A percentile compares a stretch with the other conserved stretches of the same genome.
These are phyloP conservation scores for Aphidius gifuensis DNA, from an alignment of 1,140 invertebrate genomes.

Conservation along the genomic window DNA sequence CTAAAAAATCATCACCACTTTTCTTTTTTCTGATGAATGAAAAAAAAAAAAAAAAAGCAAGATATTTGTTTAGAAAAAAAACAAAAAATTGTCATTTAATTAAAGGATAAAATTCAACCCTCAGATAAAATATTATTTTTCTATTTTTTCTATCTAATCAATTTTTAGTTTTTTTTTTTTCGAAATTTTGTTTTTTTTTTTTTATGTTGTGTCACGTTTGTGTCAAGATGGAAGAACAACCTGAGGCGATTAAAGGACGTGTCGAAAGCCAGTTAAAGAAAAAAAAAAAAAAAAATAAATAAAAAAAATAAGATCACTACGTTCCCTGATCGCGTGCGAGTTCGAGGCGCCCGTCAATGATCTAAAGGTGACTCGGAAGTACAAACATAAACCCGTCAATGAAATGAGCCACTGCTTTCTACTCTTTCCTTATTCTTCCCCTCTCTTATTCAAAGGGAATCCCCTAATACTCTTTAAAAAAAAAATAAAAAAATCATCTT, in stretches of 20 bases:
- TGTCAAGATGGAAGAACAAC: neutral
- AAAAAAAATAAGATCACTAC: neutral
- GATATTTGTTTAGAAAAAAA: too few species aligned
- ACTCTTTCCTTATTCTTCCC: too few species aligned
- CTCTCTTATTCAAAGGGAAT: too few species aligned
- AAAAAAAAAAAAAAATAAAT: neutral
- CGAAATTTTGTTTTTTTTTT: too few species aligned
- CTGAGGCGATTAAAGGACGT: slow-evolving; percentile 8
- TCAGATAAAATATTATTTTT: too few species aligned
- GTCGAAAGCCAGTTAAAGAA: slow-evolving; percentile 2
- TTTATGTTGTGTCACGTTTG: neutral
- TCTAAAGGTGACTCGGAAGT: slow-evolving; percentile 12
- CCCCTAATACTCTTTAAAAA: neutral
- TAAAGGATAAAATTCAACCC: too few species aligned
- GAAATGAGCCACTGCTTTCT: slow-evolving; percentile 1
- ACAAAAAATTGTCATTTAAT: too few species aligned
- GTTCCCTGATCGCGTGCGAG: slow-evolving; percentile 6
- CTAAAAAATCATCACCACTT: neutral
- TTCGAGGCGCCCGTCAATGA: slow-evolving; percentile 5
- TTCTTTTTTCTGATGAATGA: neutral
- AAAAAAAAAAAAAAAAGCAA: too few species aligned
- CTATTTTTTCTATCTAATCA: too few species aligned
- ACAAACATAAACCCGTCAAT: slow-evolving; percentile 12
- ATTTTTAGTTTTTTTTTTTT: slow-evolving; percentile 3
- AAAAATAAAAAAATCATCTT: neutral